Base-by-base conservation (phyloP, 2,888 invertebrate species). In the Cosmia trapezina region DNA sequence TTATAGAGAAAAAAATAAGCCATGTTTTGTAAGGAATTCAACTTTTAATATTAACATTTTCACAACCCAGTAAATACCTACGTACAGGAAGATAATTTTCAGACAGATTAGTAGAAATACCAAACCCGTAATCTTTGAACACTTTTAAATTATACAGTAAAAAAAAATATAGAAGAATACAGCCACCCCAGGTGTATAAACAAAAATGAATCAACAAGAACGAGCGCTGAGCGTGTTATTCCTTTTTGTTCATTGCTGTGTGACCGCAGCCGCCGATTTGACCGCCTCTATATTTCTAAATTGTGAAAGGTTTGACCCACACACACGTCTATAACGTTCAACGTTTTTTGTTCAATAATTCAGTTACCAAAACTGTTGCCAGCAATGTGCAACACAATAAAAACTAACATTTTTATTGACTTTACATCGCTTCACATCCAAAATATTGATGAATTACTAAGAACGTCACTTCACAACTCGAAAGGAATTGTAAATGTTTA, bases 141-240 rank as follows among this genome's bases (percentile, higher is more conserved):
- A 33, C 41, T 51, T n/a, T 47, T 33, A 0, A 33, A n/a, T 14
- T 63, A 2, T 7, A n/a, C 12, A 33, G 67, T 67, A 67, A 12
- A 60, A 66, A 57, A 65, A 61, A 63, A 41, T 33, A 60, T 19
- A 12, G 33, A n/a, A 66, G 19, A 37, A 47, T 11, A 19, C n/a
- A n/a, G 33, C 14, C 33, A 64, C n/a, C 45, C 12, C 62, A 72
- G 62, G 72, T 84, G 59, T 60, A 73, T 70, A 82, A 76, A 81
- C 76, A 84, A 79, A 84, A 84, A 81, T 62, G 37, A 73, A 84
- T 67, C 60, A 79, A 78, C 72, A 78, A 70, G 43, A 76, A 49
- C 63, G 81, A 67, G 28, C 62, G 73, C 56, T 61, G 53, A 65
- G 43, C 43, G 60, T 59, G 59, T 73, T 57, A 62, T 73, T 76